Evolutionary conservation across 2,888 invertebrate genomes (phyloP).

Genomic region (Noctua pronuba): DNA sequence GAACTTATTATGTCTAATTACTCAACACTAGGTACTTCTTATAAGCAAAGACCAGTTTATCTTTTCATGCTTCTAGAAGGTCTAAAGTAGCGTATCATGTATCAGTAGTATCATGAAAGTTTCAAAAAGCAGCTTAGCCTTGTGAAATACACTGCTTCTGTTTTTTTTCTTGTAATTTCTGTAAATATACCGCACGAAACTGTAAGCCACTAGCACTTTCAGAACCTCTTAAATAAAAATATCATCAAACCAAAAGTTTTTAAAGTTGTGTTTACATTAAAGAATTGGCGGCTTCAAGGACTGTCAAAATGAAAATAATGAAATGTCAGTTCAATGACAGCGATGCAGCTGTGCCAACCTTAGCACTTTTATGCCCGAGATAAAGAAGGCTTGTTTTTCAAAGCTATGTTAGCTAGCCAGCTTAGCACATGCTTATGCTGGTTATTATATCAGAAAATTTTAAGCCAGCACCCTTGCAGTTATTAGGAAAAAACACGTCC

Average conservation of each 20-base stretch:
- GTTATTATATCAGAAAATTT: not conserved
- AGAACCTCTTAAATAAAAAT: not conserved
- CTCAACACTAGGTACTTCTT: not conserved
- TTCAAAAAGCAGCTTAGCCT: not conserved
- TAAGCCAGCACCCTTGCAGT: not conserved
- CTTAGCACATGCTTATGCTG: not conserved
- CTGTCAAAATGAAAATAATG: not conserved
- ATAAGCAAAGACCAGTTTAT: not conserved
- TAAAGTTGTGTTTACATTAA: not conserved
- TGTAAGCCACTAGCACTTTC: not conserved
- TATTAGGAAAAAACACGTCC: not conserved
- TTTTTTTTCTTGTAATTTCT: not conserved
- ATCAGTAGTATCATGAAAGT: not conserved
- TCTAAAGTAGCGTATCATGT: not conserved
- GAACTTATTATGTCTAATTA: not conserved
- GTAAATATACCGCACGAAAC: not conserved
- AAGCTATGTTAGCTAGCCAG: not conserved
- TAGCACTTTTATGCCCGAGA: not conserved
- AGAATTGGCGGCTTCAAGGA: not conserved
- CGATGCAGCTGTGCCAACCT: not conserved
- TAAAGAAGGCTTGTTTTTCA: not conserved
- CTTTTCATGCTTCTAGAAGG: not conserved
- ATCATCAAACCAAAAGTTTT: not conserved
- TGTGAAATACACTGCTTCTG: not conserved
- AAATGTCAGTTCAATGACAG: constrained; percentile 7